Conservation (phyloP, 2,113 vertebrate genomes). For the Crotophaga sulcirostris region DNA sequence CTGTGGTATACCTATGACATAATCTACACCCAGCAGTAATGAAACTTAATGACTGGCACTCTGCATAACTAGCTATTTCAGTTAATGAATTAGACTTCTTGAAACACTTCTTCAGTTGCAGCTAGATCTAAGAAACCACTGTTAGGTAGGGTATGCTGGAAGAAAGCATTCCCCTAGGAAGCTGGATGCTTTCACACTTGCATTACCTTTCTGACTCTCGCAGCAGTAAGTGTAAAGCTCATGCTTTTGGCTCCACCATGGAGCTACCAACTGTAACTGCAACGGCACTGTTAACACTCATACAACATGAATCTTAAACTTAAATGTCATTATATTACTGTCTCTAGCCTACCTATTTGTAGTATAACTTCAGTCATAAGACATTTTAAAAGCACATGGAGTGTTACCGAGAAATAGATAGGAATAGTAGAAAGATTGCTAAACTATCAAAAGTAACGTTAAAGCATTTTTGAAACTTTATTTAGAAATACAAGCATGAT, state of each 20-base stretch:
- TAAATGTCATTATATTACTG: neutral
- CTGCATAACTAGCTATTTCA: neutral
- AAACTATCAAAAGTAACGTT: neutral
- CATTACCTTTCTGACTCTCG: neutral
- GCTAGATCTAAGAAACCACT: neutral
- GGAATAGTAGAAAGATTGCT: neutral
- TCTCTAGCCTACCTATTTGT: neutral
- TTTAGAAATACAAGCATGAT: neutral
- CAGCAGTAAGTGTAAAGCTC: constrained; percentile 58
- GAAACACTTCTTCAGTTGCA: neutral
- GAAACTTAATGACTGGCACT: neutral
- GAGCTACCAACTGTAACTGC: constrained; percentile 78
- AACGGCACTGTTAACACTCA: constrained; percentile 17
- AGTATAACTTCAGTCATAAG: neutral
- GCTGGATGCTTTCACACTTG: neutral
- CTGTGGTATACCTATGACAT: neutral
- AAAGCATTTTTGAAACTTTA: neutral
- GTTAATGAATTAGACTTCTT: neutral
- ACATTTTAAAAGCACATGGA: neutral
- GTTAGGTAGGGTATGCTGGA: neutral
- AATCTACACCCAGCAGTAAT: neutral
- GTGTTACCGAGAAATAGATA: neutral
- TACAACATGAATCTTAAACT: neutral
- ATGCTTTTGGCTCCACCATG: constrained; percentile 82
- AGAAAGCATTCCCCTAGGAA: constrained; percentile 23